Evolutionary conservation across 2,797 vertebrate genomes (phyloP).

Genomic region (Malacoraja senta): DNA sequence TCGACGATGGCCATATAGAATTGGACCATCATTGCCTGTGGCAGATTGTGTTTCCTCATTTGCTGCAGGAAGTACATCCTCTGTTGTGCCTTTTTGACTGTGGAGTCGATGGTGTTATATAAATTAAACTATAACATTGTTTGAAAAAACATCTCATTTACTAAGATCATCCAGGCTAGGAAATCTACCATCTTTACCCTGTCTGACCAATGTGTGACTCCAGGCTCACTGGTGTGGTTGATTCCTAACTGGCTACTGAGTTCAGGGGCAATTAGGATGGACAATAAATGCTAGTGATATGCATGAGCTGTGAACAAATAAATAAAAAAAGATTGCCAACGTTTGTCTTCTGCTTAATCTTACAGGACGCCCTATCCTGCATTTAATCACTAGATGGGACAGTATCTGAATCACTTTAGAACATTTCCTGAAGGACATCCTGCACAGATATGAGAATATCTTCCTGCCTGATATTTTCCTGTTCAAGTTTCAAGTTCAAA

Average conservation of each 20-base stretch:
- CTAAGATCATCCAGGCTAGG: too few relatives aligned
- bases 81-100: too few relatives aligned
- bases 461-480: conserved; percentile 37
- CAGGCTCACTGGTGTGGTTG: neutral
- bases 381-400: neutral
- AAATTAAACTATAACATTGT: too few relatives aligned
- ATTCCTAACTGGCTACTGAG: neutral
- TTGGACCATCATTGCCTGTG: too few relatives aligned
- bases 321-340: neutral
- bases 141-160: too few relatives aligned
- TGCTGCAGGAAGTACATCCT: too few relatives aligned
- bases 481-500: conserved; percentile 32
- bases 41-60: too few relatives aligned
- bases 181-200: neutral
- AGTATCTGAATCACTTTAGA: conserved; percentile 33
- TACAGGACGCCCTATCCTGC: conserved; percentile 4
- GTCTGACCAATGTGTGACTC: neutral
- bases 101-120: too few relatives aligned
- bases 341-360: neutral
- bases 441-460: conserved; percentile 28
- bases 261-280: too few relatives aligned
- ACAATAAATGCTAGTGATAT: too few relatives aligned
- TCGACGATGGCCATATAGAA: too few relatives aligned
- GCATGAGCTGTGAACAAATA: too few relatives aligned
- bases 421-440: conserved; percentile 36